Base-by-base conservation (phyloP, 2,113 vertebrate species). In the Pampusana beccarii region DNA sequence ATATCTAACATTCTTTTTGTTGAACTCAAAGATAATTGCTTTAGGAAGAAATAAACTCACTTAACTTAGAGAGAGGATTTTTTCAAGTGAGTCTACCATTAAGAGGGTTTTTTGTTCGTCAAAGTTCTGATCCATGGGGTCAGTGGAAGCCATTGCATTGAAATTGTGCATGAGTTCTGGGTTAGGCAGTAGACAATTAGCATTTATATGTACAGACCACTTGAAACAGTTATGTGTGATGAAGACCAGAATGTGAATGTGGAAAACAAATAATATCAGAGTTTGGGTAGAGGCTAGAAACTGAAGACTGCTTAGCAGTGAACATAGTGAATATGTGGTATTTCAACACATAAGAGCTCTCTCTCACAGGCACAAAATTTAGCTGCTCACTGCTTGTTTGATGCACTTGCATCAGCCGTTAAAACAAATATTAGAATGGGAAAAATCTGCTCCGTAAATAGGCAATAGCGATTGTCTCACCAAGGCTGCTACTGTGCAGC, bases 401-500 rank as follows among this genome's bases (percentile, higher is more conserved):
- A 80, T 93, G 66, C 87, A 17, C 51, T 93, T 95, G 64, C 88
- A 86, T 33, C 6, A 61, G 56, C 48, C 42, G 69, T 75, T 80
- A 70, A 93, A 93, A 21, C 10, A 67, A 84, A 70, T 28, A 92
- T 60, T 36, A 67, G 51, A 90, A 69, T 84, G 26, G 25, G 66
- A 75, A 75, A 75, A 95, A 85, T 70, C 38, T 42, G 38, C 34
- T 90, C 61, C 94, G 29, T 92, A 71, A 88, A 70, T 65, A 75
- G 60, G 72, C 44, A 91, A 24, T 44, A 86, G 84, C 83, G 88
- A 86, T 87, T 81, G 72, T 80, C 64, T 92, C 74, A 80, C 40
- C 82, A 67, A 95, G 88, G 75, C 83, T 95, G 80, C 83, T 96
- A 97, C 77, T 96, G 65, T 96, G 83, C 69, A 92, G 77, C 87